These are phyloP conservation scores for Marisa cornuarietis DNA, from an alignment of 1,140 invertebrate species.

Conservation along the genomic window DNA sequence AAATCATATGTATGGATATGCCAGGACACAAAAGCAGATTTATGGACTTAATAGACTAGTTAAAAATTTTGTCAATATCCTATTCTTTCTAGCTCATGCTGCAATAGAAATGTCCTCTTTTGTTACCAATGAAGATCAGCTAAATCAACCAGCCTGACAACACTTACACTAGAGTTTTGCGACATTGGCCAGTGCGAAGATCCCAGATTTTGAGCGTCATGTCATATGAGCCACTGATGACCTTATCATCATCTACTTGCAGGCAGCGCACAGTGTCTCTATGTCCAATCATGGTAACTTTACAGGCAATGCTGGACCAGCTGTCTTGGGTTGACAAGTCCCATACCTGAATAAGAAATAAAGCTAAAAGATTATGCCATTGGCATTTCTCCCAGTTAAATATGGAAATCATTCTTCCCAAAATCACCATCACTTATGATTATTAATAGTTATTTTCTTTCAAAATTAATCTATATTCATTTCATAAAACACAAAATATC, in stretches of 20 bases:
- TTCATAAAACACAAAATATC: too few species aligned
- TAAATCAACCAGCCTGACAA: too few species aligned
- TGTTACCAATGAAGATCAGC: too few species aligned
- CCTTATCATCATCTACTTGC: constrained; percentile 69
- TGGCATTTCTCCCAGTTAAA: background rate
- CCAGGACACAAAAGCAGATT: too few species aligned
- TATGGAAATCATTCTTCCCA: too few species aligned
- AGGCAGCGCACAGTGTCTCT: constrained; percentile 69
- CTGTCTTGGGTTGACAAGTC: constrained; percentile 68
- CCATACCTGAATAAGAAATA: constrained; percentile 66
- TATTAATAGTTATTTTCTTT: background rate
- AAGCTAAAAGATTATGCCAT: background rate
- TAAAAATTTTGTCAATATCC: too few species aligned
- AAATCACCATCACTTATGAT: too few species aligned
- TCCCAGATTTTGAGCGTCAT: constrained; percentile 70
- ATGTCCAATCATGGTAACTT: constrained; percentile 71
- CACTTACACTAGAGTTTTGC: constrained; percentile 64
- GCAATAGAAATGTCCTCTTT: too few species aligned
- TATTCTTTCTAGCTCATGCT: too few species aligned
- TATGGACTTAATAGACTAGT: too few species aligned
- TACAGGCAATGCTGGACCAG: constrained; percentile 72
- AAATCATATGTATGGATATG: too few species aligned
- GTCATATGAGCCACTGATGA: constrained; percentile 70
- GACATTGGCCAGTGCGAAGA: constrained; percentile 65
- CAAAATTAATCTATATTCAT: background rate